These are phyloP conservation scores for Chromoteleia sp. DNA, from an alignment of 2,888 invertebrate species.

Conservation along the genomic window DNA sequence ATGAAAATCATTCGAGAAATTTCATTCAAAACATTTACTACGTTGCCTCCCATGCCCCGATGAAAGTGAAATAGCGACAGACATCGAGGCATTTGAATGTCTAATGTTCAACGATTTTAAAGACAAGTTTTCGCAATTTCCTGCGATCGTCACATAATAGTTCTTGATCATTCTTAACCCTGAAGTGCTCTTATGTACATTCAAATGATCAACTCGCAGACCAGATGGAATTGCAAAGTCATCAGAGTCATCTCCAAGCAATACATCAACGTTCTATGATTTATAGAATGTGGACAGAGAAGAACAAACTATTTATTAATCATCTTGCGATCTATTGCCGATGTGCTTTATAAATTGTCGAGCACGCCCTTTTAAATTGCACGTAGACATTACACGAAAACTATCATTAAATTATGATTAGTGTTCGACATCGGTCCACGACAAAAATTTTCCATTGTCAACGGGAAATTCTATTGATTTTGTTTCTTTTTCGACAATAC, in stretches of 20 bases:
- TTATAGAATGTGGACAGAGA: conserved; percentile 71
- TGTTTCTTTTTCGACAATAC: conserved; percentile 15
- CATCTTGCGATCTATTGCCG: conserved; percentile 66
- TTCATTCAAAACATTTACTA: conserved; percentile 36
- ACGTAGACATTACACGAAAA: conserved; percentile 58
- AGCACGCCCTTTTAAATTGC: conserved; percentile 66
- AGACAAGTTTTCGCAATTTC: conserved; percentile 67
- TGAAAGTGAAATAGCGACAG: conserved; percentile 39
- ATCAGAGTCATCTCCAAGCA: conserved; percentile 70
- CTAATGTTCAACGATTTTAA: conserved; percentile 48
- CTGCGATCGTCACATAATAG: conserved; percentile 61
- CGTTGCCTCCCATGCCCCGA: conserved; percentile 7
- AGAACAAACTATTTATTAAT: conserved; percentile 71
- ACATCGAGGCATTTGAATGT: conserved; percentile 41
- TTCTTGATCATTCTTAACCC: conserved; percentile 67
- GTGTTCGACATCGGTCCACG: conserved; percentile 42
- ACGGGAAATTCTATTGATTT: conserved; percentile 39
- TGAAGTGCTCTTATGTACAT: conserved; percentile 57
- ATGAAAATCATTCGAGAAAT: conserved; percentile 10
- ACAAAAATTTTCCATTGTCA: conserved; percentile 63
- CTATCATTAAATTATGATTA: conserved; percentile 68
- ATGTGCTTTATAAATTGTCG: conserved; percentile 65
- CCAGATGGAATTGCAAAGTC: conserved; percentile 66
- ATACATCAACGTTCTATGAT: conserved; percentile 71
- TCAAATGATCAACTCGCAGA: conserved; percentile 62